Conservation (phyloP, 2,888 invertebrate genomes). For the Perizoma affinitatum region DNA sequence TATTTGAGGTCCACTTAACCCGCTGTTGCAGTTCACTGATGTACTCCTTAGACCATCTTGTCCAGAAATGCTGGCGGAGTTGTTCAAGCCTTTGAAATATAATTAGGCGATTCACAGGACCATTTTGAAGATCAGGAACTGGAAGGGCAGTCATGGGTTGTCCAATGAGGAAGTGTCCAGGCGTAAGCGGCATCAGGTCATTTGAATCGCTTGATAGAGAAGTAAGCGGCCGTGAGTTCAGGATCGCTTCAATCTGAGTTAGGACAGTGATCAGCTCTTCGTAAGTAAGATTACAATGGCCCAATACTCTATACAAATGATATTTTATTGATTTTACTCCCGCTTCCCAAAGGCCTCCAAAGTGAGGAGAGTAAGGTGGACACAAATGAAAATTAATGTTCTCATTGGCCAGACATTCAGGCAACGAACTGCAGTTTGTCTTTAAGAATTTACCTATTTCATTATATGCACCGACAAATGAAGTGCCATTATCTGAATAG, state of each 20-base stretch:
- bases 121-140: no score
- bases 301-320: constrained; percentile 5
- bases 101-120: no score
- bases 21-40: constrained; percentile 37
- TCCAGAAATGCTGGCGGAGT: constrained; percentile 1
- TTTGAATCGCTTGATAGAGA: background rate
- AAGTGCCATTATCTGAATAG: constrained; percentile 38
- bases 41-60: constrained; percentile 31
- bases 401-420: background rate
- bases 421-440: background rate
- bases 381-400: background rate
- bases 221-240: no score
- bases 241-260: background rate
- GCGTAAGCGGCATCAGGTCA: background rate
- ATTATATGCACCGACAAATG: constrained; percentile 37
- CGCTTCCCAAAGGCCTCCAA: background rate
- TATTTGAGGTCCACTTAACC: constrained; percentile 32
- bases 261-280: background rate
- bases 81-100: background rate
- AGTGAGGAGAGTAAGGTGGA: background rate
- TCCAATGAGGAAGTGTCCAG: background rate
- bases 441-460: background rate
- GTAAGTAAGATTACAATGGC: background rate
- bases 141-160: no score
- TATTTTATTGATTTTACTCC: background rate